Base-by-base conservation (phyloP, 2,113 vertebrate genomes). In the Platanista minor region DNA sequence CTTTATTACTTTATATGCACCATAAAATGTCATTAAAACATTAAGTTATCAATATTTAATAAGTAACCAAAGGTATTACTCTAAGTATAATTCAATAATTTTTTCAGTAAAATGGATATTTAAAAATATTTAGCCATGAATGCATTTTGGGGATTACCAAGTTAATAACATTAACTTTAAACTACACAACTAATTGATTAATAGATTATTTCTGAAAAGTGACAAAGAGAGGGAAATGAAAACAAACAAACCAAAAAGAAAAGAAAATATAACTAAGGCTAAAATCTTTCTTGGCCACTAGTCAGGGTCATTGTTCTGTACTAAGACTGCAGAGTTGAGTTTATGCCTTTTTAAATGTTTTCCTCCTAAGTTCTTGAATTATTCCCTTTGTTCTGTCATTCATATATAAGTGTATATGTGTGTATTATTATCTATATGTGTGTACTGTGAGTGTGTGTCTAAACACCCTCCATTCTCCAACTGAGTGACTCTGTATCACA, bases 1-100 rank as follows among this genome's bases (percentile, higher is more conserved):
- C 5, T 69, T 78, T 20, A 8, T 87, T 82, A 72, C 46, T 54
- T 67, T 25, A 91, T 62, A 33, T 94, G 57, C 4, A 43, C 27
- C 43, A 88, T 67, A 74, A 84, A 87, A 33, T 66, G 81, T 59
- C 49, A 78, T 72, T 72, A 77, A 83, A 90, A 20, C 49, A 39
- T 71, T 71, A 82, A 62, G 15, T 49, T 78, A 59, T 83, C 46
- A 87, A 84, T 66, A 67, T 78, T 96, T 95, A 84, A 93, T 84
- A 66, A 27, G n/a, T 29, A 87, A 61, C 25, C n/a, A 84, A 43
- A 84, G 59, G 2, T n/a, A 84, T 52, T 17, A 77, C 6, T 69
- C 1, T 33, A 33, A 13, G 27, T 13, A 25, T 59, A 66, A 87
- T 21, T 71, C 52, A 95, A 78, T 33, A 69, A 33, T 6, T 14